Evolutionary conservation across 1,140 invertebrate species (phyloP).

Genomic region (Leptopilina clavipes): DNA sequence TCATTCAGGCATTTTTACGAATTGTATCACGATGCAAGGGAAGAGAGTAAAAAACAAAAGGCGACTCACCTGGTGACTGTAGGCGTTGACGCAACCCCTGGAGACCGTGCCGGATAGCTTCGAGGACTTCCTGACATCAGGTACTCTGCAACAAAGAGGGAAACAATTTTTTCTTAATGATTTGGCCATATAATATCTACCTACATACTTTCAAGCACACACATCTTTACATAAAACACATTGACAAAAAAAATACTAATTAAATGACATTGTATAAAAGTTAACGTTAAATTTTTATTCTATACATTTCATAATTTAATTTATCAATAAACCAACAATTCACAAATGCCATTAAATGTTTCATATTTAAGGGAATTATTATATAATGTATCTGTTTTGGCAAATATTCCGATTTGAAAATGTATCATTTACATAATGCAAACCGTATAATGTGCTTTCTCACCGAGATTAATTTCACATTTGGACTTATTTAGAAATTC

Average conservation of each 20-base stretch:
- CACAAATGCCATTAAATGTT: not conserved
- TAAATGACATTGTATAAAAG: not conserved
- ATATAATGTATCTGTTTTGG: not conserved
- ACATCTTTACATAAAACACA: conserved; percentile 29
- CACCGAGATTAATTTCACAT: conserved; percentile 22
- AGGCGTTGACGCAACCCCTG: conserved; percentile 67
- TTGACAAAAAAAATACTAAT: not conserved
- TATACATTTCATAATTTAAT: too few relatives aligned
- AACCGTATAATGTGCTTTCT: conserved; percentile 19
- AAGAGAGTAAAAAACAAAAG: not conserved
- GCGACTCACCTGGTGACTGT: conserved; percentile 65
- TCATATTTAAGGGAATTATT: not conserved
- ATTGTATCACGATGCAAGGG: too few relatives aligned
- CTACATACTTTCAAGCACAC: conserved; percentile 30
- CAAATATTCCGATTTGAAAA: not conserved
- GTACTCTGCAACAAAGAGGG: conserved; percentile 73
- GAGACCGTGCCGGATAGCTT: conserved; percentile 71
- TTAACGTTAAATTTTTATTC: not conserved
- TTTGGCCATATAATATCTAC: conserved; percentile 25
- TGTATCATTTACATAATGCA: not conserved
- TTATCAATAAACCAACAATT: too few relatives aligned
- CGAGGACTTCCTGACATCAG: conserved; percentile 75
- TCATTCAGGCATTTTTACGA: too few relatives aligned
- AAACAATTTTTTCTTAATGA: conserved; percentile 35
- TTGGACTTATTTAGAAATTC: conserved; percentile 14